These are phyloP conservation scores for Balearica regulorum DNA, from an alignment of 2,797 vertebrate genomes.

Conservation along the genomic window DNA sequence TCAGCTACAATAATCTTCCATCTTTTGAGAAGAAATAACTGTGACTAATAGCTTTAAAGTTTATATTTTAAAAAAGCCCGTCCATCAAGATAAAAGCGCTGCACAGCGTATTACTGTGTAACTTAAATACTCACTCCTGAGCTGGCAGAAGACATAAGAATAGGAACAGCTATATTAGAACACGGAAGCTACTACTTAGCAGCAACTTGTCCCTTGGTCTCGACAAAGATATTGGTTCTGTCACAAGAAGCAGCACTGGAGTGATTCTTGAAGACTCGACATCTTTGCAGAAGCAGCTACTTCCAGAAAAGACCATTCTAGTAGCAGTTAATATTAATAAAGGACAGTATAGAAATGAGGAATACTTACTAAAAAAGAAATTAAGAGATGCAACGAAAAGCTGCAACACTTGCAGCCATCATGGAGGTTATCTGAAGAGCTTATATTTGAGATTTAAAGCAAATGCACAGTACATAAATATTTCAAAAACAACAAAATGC, in stretches of 20 bases:
- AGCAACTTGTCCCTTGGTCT: not conserved
- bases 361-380: not conserved
- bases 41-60: not conserved
- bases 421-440: not conserved
- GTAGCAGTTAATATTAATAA: not conserved
- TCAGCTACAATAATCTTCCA: not conserved
- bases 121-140: not conserved
- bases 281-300: not conserved
- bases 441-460: not conserved
- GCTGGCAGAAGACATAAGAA: not conserved
- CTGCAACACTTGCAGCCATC: not conserved
- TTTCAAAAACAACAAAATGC: not conserved
- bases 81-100: not conserved
- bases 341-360: not conserved
- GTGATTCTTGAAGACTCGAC: not conserved
- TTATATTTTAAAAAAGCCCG: fast-evolving
- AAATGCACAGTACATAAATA: not conserved
- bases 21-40: not conserved
- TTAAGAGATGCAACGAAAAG: not conserved
- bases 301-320: not conserved
- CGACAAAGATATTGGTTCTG: not conserved
- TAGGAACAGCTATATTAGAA: not conserved
- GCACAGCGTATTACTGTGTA: not conserved
- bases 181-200: not conserved
- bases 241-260: not conserved